phyloP scores from a whole-genome alignment of 2,113 vertebrate genomes.

The Ammodytes dubius region DNA sequence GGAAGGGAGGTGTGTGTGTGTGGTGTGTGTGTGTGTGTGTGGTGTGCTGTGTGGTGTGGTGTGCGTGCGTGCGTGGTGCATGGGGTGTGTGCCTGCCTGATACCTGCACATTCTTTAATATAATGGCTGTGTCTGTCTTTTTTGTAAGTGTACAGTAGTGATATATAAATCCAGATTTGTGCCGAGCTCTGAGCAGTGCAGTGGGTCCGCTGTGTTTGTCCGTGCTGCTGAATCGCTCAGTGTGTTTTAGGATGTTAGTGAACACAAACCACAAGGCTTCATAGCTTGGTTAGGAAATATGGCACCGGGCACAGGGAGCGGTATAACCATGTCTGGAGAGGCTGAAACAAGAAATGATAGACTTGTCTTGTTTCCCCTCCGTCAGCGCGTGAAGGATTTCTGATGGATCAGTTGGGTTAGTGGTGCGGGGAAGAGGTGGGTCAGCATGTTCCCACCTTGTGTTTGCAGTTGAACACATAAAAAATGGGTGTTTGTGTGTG shows the following conservation, averaged over 20 bases:
- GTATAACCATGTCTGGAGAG: constrained; percentile 41
- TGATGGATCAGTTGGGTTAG: constrained; percentile 49
- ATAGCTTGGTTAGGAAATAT: constrained; percentile 19
- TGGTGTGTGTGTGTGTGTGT: constrained; percentile 22
- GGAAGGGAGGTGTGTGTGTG: constrained; percentile 24
- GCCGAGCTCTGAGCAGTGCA: constrained; percentile 44
- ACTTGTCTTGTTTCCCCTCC: constrained; percentile 60
- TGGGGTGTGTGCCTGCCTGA: background rate
- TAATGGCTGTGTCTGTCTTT: constrained; percentile 58
- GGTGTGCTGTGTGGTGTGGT: constrained; percentile 25
- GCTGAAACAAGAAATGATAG: constrained; percentile 49
- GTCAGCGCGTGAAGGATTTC: constrained; percentile 40
- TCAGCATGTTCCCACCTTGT: background rate
- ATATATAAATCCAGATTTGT: constrained; percentile 52
- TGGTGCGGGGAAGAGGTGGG: constrained; percentile 35
- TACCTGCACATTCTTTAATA: constrained; percentile 54
- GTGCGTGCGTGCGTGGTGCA: constrained; percentile 23
- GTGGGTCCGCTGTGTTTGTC: constrained; percentile 38
- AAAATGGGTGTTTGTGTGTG: constrained; percentile 7
- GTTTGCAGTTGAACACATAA: constrained; percentile 16
- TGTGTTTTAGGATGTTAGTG: constrained; percentile 37
- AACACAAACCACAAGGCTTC: constrained; percentile 54
- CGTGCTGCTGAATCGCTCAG: constrained; percentile 50
- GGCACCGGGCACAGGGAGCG: constrained; percentile 33
- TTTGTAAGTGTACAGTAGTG: constrained; percentile 48